Conservation (phyloP, 2,113 vertebrate species). For the Eretmochelys imbricata region DNA sequence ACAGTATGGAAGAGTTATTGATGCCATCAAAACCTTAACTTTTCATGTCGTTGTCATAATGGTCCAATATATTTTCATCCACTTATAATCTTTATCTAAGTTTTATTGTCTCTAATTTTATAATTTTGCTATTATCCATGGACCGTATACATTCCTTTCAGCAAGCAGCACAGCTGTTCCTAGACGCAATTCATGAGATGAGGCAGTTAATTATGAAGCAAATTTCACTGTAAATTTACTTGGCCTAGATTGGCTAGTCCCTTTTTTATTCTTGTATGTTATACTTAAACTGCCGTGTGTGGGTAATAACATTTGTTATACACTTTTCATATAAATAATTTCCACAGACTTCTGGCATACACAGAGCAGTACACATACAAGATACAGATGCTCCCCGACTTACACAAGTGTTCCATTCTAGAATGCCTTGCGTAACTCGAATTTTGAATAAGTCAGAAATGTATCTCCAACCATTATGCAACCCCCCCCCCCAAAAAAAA, state of each 20-base stretch:
- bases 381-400: too few relatives aligned
- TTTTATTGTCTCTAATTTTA: too few relatives aligned
- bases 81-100: background rate
- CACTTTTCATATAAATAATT: background rate
- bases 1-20: background rate
- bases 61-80: background rate
- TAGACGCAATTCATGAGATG: background rate
- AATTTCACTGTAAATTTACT: background rate
- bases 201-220: background rate
- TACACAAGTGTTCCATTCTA: too few relatives aligned
- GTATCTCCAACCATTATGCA: too few relatives aligned
- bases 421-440: too few relatives aligned
- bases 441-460: too few relatives aligned
- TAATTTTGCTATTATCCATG: too few relatives aligned
- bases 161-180: background rate
- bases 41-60: background rate
- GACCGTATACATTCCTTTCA: background rate
- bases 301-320: accelerated
- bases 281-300: background rate
- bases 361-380: background rate
- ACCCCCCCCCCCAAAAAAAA: too few relatives aligned
- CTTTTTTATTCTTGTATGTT: background rate
- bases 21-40: background rate
- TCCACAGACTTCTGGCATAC: background rate
- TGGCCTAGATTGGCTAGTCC: background rate